Evolutionary conservation across 1,140 invertebrate genomes (phyloP).

Genomic region (Caenorhabditis remanei): DNA sequence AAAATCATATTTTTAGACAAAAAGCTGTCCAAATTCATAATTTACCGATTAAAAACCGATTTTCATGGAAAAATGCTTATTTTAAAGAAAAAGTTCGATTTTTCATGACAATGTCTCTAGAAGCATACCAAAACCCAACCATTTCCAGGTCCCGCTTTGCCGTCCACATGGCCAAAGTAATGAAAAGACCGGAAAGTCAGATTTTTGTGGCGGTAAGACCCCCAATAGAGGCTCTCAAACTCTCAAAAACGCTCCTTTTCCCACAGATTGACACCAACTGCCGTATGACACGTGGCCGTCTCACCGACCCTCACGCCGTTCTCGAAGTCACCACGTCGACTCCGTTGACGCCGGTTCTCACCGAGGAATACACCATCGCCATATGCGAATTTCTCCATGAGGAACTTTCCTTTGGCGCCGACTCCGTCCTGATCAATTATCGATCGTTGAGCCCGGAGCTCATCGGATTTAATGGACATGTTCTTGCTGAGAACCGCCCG

Average conservation of each 20-base stretch:
- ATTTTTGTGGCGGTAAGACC: conserved; percentile 23
- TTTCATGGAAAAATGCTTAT: too few species aligned
- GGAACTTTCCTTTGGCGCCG: not conserved
- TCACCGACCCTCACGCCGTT: conserved; percentile 15
- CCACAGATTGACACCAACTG: conserved; percentile 1
- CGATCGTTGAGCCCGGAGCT: conserved; percentile 29
- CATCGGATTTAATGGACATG: conserved; percentile 17
- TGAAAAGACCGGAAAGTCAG: conserved; percentile 28
- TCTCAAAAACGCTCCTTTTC: not conserved
- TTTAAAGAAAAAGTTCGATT: too few species aligned
- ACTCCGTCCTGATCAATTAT: conserved; percentile 31
- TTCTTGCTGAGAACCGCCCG: conserved; percentile 30
- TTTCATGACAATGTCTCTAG: too few species aligned
- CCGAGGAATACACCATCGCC: conserved; percentile 18
- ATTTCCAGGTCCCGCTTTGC: conserved; percentile 17
- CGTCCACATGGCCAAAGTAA: conserved; percentile 41
- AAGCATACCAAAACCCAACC: too few species aligned
- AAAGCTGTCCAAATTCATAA: too few species aligned
- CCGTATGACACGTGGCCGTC: conserved; percentile 14
- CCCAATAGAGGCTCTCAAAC: not conserved
- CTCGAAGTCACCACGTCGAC: conserved; percentile 19
- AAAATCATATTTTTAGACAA: too few species aligned
- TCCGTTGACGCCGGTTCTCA: conserved; percentile 1
- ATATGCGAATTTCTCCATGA: conserved; percentile 14
- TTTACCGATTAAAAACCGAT: too few species aligned